Evolutionary conservation across 2,113 vertebrate genomes (phyloP).

Genomic region (Gymnobelideus leadbeateri): DNA sequence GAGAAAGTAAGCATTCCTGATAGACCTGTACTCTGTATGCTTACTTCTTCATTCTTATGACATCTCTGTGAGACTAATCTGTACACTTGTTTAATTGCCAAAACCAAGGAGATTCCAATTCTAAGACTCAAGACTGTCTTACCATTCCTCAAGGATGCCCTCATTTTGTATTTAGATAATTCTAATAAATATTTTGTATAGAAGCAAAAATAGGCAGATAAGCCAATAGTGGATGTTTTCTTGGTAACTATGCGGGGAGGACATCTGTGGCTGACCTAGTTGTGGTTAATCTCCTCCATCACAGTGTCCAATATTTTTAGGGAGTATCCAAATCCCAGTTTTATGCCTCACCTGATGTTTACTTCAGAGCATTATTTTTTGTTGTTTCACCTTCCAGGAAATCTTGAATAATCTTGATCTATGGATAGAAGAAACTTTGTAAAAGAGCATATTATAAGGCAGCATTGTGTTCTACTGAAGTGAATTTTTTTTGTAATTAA

Average conservation of each 20-base stretch:
- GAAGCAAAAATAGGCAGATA: not conserved
- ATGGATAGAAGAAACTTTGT: not conserved
- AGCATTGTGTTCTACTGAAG: not conserved
- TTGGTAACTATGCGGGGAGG: not conserved
- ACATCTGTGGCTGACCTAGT: no score
- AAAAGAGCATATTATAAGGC: not conserved
- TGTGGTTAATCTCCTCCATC: no score
- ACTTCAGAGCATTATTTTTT: not conserved
- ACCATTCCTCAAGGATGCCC: not conserved
- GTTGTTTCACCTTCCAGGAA: not conserved
- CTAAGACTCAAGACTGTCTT: not conserved
- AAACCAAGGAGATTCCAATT: no score
- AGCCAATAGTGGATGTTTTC: not conserved
- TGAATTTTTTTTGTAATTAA: not conserved
- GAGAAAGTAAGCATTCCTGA: no score
- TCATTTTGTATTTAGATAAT: not conserved
- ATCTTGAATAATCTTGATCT: not conserved
- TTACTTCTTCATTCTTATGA: no score
- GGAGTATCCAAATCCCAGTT: not conserved
- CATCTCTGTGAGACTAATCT: no score
- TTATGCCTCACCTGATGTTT: not conserved
- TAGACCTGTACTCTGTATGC: no score
- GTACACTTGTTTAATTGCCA: no score
- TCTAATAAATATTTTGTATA: not conserved
- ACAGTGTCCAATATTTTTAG: no score